phyloP scores from a whole-genome alignment of 2,113 vertebrate genomes.

The Irena cyanogastra region DNA sequence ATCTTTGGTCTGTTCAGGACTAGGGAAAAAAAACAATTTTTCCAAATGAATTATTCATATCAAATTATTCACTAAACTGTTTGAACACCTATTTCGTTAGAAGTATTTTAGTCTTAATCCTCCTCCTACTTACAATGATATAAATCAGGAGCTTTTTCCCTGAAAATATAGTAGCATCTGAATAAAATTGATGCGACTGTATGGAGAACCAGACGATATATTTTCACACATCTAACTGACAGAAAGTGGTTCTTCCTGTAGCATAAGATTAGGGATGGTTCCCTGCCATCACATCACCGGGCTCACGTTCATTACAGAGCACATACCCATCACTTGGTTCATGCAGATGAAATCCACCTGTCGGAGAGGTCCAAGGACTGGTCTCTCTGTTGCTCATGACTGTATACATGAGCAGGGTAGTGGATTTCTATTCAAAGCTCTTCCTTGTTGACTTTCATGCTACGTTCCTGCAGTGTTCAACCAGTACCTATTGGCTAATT shows the following conservation, averaged over 20 bases:
- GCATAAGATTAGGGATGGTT: background rate
- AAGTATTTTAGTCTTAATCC: background rate
- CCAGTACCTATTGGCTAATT: conserved; percentile 39
- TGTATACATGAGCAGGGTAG: background rate
- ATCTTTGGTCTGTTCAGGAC: background rate
- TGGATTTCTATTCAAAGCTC: conserved; percentile 40
- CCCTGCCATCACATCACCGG: background rate
- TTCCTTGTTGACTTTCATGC: background rate
- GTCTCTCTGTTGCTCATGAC: conserved; percentile 45
- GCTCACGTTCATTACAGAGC: conserved; percentile 8
- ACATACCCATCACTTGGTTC: background rate
- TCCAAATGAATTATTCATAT: background rate
- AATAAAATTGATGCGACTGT: background rate
- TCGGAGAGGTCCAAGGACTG: background rate
- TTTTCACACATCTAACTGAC: background rate
- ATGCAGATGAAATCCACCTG: conserved; percentile 36
- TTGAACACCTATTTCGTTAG: background rate
- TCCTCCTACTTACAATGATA: background rate
- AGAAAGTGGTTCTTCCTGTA: background rate
- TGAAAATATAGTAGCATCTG: background rate
- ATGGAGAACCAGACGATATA: background rate
- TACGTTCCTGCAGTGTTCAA: conserved; percentile 48
- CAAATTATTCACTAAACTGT: background rate
- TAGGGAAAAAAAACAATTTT: background rate
- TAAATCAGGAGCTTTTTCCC: background rate